Evolutionary conservation across 1,140 invertebrate species (phyloP), one percentile per base, ranked within the genome.

Genomic region (Bombus waltoni): DNA sequence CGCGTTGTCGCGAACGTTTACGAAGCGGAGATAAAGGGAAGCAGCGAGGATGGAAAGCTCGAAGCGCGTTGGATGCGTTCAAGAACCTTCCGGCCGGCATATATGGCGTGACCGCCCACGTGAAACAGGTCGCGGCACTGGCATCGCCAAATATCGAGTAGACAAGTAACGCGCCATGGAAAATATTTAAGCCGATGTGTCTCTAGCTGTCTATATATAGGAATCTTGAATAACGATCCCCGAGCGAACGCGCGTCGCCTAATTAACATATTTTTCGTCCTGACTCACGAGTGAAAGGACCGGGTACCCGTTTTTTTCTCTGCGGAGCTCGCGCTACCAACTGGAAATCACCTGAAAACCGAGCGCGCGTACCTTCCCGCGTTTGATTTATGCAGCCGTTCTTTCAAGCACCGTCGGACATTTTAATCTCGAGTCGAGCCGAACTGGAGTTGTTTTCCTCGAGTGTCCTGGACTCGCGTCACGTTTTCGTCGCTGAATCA

Each of bases 101-200:
- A 93, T 92, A 93, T 93, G 93, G 92, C 91, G 83, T 87, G 90
- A 91, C 85, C 92, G 92, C 94, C 94, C 91, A 95, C 94, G 87
- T 90, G 79, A 81, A 90, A 86, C 79, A 40, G 86, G 81, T 91
- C 80, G 81, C 85, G 89, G 85, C 87, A 80, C 40, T 86, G 86
- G 86, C 91, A 94, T 94, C 91, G 86, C 93, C 93, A 94, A 94
- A 95, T 94, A 94, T 94, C 91, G 92, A 92, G 89, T 93, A 94
- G 87, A 91, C 87, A 57, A 35, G 71, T 68, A 35, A 84, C 81
- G 77, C 71, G 82, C 71, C 71, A 68, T 86, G 85, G 87, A 88
- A 91, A 92, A 91, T 82, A 87, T 80, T 70, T 66, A 53, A 76
- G 44, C 38, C 86, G 81, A 90, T 89, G 77, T 92, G 81, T 88